These are phyloP conservation scores for Macrochelys suwanniensis DNA, from an alignment of 2,797 vertebrate species.

Conservation along the genomic window DNA sequence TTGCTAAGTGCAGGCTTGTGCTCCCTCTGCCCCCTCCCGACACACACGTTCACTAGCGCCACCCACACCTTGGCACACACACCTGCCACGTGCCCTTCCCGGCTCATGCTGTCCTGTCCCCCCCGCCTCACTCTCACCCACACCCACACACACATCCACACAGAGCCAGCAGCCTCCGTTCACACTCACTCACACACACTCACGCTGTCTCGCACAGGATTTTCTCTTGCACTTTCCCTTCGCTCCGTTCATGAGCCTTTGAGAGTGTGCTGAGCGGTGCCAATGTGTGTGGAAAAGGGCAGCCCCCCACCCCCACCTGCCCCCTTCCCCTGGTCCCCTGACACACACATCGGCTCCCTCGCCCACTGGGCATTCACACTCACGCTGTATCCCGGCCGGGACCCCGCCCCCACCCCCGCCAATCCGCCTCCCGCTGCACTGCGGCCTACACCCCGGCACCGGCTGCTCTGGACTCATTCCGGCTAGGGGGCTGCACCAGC, in stretches of 20 bases:
- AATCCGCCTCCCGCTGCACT: neutral
- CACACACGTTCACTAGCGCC: accelerated
- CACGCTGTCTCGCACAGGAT: neutral
- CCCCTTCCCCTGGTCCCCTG: neutral
- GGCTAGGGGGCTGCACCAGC: no score
- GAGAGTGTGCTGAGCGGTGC: neutral
- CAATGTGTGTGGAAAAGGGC: neutral
- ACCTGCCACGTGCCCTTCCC: neutral
- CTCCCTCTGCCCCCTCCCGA: neutral
- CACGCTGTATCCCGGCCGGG: no score
- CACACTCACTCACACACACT: accelerated
- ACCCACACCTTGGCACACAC: neutral
- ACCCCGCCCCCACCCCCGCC: accelerated
- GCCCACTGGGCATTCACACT: no score
- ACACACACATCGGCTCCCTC: neutral
- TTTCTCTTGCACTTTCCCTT: no score
- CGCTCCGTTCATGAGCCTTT: neutral
- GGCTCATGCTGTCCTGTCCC: neutral
- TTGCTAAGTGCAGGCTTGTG: constrained; percentile 17
- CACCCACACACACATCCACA: accelerated
- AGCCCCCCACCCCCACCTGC: no score
- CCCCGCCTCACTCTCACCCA: no score
- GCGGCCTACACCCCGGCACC: no score
- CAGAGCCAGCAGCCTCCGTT: accelerated
- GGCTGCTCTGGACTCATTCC: no score